Percentiles rank a stretch among this genome's conserved stretches.
Conservation (phyloP, 1,140 invertebrate species). For the Matsumurasca onukii region DNA sequence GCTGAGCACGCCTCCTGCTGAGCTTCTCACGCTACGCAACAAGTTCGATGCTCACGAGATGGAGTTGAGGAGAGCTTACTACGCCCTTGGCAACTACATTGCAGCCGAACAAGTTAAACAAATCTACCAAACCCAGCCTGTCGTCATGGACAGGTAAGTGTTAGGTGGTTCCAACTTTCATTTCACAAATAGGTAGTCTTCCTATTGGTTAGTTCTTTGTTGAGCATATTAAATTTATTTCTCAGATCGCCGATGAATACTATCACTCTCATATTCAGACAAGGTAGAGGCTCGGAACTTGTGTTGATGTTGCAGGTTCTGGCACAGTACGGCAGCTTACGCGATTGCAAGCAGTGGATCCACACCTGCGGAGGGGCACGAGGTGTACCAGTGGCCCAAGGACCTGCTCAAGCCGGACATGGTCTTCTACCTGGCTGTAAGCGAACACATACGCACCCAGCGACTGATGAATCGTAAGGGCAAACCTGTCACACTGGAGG, state of each 20-base stretch:
- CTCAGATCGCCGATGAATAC: background rate
- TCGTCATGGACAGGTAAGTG: conserved; percentile 44
- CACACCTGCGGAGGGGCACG: conserved; percentile 37
- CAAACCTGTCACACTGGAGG: conserved; percentile 33
- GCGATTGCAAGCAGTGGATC: conserved; percentile 40
- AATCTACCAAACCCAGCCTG: conserved; percentile 40
- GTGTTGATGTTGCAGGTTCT: too few relatives aligned
- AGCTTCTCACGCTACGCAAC: background rate
- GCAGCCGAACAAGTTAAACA: conserved; percentile 43
- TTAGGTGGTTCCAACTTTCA: too few relatives aligned
- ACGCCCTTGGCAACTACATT: conserved; percentile 47
- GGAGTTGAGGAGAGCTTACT: conserved; percentile 42
- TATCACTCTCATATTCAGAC: background rate
- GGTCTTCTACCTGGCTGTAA: conserved; percentile 43
- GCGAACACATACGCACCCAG: conserved; percentile 40
- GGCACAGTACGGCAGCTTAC: conserved; percentile 49
- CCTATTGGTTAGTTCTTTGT: too few relatives aligned
- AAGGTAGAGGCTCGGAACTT: too few relatives aligned
- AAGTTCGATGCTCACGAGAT: conserved; percentile 41
- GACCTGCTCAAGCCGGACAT: conserved; percentile 48
- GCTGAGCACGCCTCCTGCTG: conserved; percentile 40
- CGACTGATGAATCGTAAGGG: conserved; percentile 40
- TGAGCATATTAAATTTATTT: background rate
- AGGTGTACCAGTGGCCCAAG: conserved; percentile 46
- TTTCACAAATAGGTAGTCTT: background rate